A percentile compares a stretch with the other conserved stretches of the same genome.
Conservation (phyloP, 2,888 invertebrate species). For the Gerris lacustris region DNA sequence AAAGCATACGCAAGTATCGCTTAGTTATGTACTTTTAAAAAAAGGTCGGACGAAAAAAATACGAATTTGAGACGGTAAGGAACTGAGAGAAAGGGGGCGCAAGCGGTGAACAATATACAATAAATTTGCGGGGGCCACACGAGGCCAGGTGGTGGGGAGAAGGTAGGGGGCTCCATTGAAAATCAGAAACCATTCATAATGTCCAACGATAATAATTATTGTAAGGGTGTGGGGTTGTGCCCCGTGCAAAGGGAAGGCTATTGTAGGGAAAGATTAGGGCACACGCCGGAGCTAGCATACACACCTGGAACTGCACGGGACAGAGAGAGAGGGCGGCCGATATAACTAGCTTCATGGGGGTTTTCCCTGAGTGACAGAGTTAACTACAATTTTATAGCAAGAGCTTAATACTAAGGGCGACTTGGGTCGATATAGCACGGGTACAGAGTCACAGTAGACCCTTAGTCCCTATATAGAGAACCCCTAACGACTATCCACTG, state of each 20-base stretch:
- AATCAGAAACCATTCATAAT: constrained; percentile 25
- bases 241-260: neutral
- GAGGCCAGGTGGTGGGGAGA: constrained; percentile 20
- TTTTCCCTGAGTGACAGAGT: no score
- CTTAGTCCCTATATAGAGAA: no score
- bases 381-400: no score
- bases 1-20: neutral
- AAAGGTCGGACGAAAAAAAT: neutral
- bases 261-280: constrained; percentile 3
- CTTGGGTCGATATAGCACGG: no score
- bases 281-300: neutral
- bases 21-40: neutral
- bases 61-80: neutral
- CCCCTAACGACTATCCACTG: no score
- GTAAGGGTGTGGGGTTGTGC: constrained; percentile 12
- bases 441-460: no score
- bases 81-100: neutral
- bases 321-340: no score
- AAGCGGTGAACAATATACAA: constrained; percentile 20
- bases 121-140: constrained; percentile 20
- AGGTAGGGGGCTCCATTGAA: constrained; percentile 19
- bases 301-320: constrained; percentile 16
- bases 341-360: no score
- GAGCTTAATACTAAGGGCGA: no score
- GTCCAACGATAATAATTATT: constrained; percentile 26